phyloP scores from a whole-genome alignment of 2,888 invertebrate genomes.

The Drosophila subsilvestris region DNA sequence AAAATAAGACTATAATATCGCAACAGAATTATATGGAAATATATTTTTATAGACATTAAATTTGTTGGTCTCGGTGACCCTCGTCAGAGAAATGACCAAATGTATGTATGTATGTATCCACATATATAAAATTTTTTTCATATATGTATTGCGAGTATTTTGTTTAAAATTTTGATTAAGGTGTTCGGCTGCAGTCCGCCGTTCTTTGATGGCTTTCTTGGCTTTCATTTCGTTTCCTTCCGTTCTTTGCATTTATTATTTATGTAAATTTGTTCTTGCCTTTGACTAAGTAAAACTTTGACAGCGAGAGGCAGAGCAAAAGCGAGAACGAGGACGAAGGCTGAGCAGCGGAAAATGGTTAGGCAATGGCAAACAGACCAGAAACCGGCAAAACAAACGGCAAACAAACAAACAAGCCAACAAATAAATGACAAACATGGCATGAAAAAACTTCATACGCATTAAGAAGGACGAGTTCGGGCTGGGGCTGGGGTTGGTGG shows the following conservation, averaged over 20 bases:
- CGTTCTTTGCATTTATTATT: slow-evolving; percentile 65
- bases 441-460: slow-evolving; percentile 74
- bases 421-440: slow-evolving; percentile 75
- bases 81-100: too few relatives aligned
- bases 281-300: slow-evolving; percentile 52
- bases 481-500: slow-evolving; percentile 2
- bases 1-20: too few relatives aligned
- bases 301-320: slow-evolving; percentile 8
- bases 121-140: slow-evolving; percentile 62
- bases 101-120: too few relatives aligned
- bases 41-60: too few relatives aligned
- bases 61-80: too few relatives aligned
- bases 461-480: not conserved
- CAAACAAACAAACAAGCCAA: slow-evolving; percentile 55
- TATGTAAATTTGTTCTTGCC: slow-evolving; percentile 68
- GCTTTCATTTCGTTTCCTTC: slow-evolving; percentile 22
- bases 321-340: slow-evolving; percentile 5
- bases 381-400: slow-evolving; percentile 37
- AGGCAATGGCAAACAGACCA: slow-evolving; percentile 16
- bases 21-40: too few relatives aligned
- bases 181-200: slow-evolving; percentile 55
- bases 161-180: slow-evolving; percentile 77
- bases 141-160: slow-evolving; percentile 67
- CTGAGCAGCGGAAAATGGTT: not conserved
- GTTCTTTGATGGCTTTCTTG: slow-evolving; percentile 24